A percentile compares a stretch with the other conserved stretches of the same genome.
These are phyloP conservation scores for Monochamus alternatus DNA, from an alignment of 2,888 invertebrate species.

Conservation along the genomic window DNA sequence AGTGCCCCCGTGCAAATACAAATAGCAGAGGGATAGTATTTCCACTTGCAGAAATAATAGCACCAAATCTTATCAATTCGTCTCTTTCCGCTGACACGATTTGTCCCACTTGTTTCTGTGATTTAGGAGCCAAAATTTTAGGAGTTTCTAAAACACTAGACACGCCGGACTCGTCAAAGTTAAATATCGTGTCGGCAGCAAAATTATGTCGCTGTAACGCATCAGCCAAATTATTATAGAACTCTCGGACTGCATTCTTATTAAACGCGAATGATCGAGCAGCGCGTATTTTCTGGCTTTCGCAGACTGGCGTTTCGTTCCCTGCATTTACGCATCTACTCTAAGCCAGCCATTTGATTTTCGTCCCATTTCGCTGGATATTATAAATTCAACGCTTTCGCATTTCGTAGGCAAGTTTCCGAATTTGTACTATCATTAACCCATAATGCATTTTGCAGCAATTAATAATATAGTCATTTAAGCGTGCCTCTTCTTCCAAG, in stretches of 20 bases:
- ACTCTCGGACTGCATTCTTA: constrained; percentile 51
- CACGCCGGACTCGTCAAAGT: constrained; percentile 55
- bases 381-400: not conserved
- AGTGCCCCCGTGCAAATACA: constrained; percentile 42
- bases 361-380: not conserved
- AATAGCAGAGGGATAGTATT: constrained; percentile 63
- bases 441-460: constrained; percentile 42
- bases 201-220: constrained; percentile 36
- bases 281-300: not conserved
- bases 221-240: constrained; percentile 52
- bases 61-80: constrained; percentile 62
- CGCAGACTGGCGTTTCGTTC: not conserved
- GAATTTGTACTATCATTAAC: constrained; percentile 20
- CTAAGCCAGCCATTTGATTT: not conserved
- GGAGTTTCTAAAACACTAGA: constrained; percentile 53
- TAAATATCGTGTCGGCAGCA: constrained; percentile 50
- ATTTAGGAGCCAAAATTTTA: constrained; percentile 52
- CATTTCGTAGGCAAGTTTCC: constrained; percentile 34
- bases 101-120: constrained; percentile 36
- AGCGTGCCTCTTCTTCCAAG: not conserved
- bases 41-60: constrained; percentile 59
- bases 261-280: constrained; percentile 53
- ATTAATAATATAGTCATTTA: constrained; percentile 33
- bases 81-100: constrained; percentile 62
- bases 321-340: not conserved